phyloP scores from a whole-genome alignment of 2,797 vertebrate species.

The Neoniphon sammara region DNA sequence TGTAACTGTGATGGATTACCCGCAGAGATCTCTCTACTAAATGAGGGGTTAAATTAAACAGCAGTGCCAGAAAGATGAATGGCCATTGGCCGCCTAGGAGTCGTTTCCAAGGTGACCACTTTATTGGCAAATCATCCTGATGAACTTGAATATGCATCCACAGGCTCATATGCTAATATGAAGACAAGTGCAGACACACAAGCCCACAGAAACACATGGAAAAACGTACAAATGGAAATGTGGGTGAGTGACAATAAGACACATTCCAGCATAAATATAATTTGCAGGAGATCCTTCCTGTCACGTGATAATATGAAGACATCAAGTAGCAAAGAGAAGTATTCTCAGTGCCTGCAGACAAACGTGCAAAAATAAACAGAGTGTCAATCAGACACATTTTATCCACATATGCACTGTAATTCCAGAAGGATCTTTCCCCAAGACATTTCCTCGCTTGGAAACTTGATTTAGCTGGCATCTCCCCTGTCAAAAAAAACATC shows the following conservation, averaged over 20 bases:
- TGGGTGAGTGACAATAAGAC: constrained; percentile 11
- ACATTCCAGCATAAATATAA: constrained; percentile 16
- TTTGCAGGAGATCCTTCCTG: constrained; percentile 9
- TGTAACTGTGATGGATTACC: constrained; percentile 72
- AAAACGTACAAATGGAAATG: constrained; percentile 19
- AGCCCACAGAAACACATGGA: not conserved
- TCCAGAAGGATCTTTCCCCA: constrained; percentile 7
- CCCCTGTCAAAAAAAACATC: constrained; percentile 4
- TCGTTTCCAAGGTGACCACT: constrained; percentile 56
- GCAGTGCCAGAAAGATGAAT: constrained; percentile 59
- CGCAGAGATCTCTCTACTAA: constrained; percentile 41
- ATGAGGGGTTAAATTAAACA: constrained; percentile 71
- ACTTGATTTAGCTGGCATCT: not conserved
- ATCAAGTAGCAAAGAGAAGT: constrained; percentile 3
- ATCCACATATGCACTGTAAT: not conserved
- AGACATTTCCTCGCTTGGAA: constrained; percentile 9
- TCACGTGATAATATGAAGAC: constrained; percentile 26
- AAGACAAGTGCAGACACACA: constrained; percentile 7
- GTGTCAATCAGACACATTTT: constrained; percentile 20
- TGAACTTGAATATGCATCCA: constrained; percentile 53
- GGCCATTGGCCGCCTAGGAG: constrained; percentile 31
- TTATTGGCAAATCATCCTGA: constrained; percentile 62
- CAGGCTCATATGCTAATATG: constrained; percentile 23
- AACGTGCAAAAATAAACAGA: constrained; percentile 22
- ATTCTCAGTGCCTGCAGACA: constrained; percentile 8